These are phyloP conservation scores for Pseudorhiza aurosa DNA, from an alignment of 30 jellyfish, hydroid and myxozoan species.

Conservation along the genomic window DNA sequence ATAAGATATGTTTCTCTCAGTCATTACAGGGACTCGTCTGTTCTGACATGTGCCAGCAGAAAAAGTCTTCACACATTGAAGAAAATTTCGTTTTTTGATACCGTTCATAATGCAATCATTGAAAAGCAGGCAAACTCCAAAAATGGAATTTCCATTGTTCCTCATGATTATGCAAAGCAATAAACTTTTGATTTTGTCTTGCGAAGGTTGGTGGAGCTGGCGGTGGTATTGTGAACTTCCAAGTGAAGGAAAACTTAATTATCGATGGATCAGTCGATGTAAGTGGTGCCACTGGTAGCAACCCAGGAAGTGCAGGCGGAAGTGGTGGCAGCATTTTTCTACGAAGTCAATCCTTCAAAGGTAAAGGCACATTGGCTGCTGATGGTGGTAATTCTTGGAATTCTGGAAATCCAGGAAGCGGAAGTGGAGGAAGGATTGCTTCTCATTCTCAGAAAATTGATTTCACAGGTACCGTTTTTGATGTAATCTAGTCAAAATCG, in stretches of 20 bases:
- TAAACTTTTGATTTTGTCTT: no score
- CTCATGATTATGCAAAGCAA: no score
- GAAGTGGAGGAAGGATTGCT: constrained; percentile 67
- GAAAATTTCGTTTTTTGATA: no score
- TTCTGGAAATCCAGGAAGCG: constrained; percentile 45
- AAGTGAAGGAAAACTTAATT: constrained; percentile 36
- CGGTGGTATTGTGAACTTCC: constrained; percentile 35
- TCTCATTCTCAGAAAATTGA: neutral
- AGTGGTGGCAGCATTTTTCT: constrained; percentile 66
- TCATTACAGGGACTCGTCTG: no score
- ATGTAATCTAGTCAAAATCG: neutral
- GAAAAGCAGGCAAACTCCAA: no score
- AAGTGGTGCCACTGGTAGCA: constrained; percentile 42
- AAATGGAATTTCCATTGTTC: no score
- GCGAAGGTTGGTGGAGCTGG: constrained; percentile 73
- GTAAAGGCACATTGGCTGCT: constrained; percentile 46
- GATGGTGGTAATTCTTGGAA: constrained; percentile 46
- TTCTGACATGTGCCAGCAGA: no score
- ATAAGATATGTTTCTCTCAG: no score
- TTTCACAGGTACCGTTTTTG: constrained; percentile 28
- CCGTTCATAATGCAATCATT: no score
- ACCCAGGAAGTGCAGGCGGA: constrained; percentile 64
- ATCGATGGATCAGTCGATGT: constrained; percentile 54
- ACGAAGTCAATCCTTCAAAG: constrained; percentile 32
- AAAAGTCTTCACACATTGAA: no score